Percentiles rank a stretch among this genome's conserved stretches.
Conservation (phyloP, 2,888 invertebrate genomes). For the Adelognathus sp. region DNA sequence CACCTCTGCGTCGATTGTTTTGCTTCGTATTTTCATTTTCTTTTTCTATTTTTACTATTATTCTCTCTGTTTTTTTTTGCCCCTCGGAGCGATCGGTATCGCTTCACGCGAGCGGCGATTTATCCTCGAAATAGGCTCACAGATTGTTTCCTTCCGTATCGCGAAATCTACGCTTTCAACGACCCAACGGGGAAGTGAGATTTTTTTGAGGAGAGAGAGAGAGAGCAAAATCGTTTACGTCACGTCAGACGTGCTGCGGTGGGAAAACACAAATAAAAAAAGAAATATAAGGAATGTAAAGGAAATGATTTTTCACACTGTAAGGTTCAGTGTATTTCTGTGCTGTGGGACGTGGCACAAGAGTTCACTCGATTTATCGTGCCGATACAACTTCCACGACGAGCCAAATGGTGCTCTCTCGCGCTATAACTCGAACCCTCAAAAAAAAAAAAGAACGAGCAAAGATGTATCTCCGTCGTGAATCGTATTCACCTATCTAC, state of each 20-base stretch:
- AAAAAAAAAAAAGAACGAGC: too few relatives aligned
- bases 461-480: neutral
- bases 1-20: neutral
- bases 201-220: neutral
- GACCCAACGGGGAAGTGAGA: too few relatives aligned
- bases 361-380: too few relatives aligned
- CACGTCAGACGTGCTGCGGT: neutral
- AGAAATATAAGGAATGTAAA: too few relatives aligned
- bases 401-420: too few relatives aligned
- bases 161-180: neutral
- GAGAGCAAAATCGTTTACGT: neutral
- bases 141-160: neutral
- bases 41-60: neutral
- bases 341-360: too few relatives aligned
- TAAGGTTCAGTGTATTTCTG: too few relatives aligned
- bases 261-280: neutral
- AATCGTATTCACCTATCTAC: neutral
- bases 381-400: too few relatives aligned
- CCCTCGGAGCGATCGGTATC: conserved; percentile 8
- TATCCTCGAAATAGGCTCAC: neutral
- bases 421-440: too few relatives aligned
- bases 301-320: too few relatives aligned
- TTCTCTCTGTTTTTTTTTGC: neutral
- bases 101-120: neutral
- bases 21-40: conserved; percentile 1